phyloP scores from a whole-genome alignment of 2,797 vertebrate genomes.

The Arremon brunneinucha region DNA sequence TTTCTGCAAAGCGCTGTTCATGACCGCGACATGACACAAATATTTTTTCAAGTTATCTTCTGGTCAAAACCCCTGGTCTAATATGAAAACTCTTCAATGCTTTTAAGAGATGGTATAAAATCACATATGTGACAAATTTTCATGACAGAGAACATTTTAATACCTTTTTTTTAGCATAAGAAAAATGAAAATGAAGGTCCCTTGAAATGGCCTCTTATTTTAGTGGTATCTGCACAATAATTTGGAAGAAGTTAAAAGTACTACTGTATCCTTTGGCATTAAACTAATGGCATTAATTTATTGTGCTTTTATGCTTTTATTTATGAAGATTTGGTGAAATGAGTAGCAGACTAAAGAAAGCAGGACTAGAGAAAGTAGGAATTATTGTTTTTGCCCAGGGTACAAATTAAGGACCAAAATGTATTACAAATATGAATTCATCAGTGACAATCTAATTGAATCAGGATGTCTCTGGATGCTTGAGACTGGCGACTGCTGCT shows the following conservation, averaged over 20 bases:
- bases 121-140: not conserved
- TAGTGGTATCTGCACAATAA: not conserved
- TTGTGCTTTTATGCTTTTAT: not conserved
- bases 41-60: not conserved
- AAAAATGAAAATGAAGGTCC: not conserved
- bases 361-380: not conserved
- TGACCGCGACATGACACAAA: rapidly evolving
- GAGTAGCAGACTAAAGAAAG: not conserved
- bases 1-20: not conserved
- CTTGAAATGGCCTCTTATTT: not conserved
- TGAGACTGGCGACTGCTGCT: not conserved
- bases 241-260: not conserved
- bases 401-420: not conserved
- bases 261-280: not conserved
- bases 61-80: not conserved
- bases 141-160: not conserved
- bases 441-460: constrained; percentile 1
- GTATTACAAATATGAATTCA: not conserved
- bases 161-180: not conserved
- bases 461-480: not conserved
- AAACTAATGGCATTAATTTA: not conserved
- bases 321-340: not conserved
- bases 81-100: not conserved
- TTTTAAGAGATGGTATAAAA: not conserved
- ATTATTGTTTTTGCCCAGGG: not conserved